Conservation (phyloP, 2,888 invertebrate genomes). For the Ditula angustiorana region DNA sequence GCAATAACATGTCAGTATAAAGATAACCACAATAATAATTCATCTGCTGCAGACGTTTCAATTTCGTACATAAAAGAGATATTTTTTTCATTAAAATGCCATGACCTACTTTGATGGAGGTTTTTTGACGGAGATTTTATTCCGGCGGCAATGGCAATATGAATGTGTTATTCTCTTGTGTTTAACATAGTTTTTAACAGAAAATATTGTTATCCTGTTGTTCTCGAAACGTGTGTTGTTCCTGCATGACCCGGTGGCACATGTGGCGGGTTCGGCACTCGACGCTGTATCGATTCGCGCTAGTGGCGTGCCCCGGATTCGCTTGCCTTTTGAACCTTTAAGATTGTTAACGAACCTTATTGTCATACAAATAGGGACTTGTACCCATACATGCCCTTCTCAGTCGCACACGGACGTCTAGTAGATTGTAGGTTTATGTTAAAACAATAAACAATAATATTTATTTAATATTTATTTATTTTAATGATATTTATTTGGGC, state of each 20-base stretch:
- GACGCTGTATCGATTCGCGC: slow-evolving; percentile 33
- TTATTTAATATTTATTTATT: too few relatives aligned
- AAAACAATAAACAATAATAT: too few relatives aligned
- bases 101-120: neutral
- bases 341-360: too few relatives aligned
- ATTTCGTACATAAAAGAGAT: slow-evolving; percentile 13
- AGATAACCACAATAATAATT: slow-evolving; percentile 1
- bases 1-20: too few relatives aligned
- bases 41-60: slow-evolving; percentile 13
- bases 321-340: slow-evolving; percentile 27
- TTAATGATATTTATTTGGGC: neutral
- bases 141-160: too few relatives aligned
- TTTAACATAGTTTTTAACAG: too few relatives aligned
- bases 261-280: slow-evolving; percentile 28
- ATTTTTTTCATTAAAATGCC: neutral
- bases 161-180: too few relatives aligned
- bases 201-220: neutral
- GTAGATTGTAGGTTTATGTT: too few relatives aligned
- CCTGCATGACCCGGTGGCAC: slow-evolving; percentile 20
- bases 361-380: too few relatives aligned
- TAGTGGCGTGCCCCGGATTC: slow-evolving; percentile 28
- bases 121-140: too few relatives aligned
- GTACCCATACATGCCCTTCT: too few relatives aligned
- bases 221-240: neutral
- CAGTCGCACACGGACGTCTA: too few relatives aligned